Conservation (phyloP, 2,888 invertebrate genomes). For the Mycalesis mineus region DNA sequence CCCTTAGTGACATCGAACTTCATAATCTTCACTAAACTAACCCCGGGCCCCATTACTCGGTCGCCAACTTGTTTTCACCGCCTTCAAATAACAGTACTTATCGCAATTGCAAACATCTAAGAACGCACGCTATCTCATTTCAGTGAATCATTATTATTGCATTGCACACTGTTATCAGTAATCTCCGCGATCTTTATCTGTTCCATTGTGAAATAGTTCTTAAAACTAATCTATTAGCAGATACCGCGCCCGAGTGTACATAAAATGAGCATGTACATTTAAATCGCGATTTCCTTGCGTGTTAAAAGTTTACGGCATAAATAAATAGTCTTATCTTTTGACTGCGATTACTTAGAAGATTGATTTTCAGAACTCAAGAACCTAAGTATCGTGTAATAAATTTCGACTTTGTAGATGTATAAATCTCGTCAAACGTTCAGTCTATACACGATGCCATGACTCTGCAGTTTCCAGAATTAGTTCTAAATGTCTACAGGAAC, state of each 20-base stretch:
- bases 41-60: neutral
- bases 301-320: too few relatives aligned
- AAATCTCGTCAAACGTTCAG: too few relatives aligned
- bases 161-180: slow-evolving; percentile 1
- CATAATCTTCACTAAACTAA: neutral
- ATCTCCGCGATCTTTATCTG: slow-evolving; percentile 12
- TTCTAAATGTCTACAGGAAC: too few relatives aligned
- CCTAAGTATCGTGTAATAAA: too few relatives aligned
- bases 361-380: too few relatives aligned
- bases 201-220: slow-evolving; percentile 7
- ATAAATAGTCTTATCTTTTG: too few relatives aligned
- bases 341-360: too few relatives aligned
- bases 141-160: slow-evolving; percentile 8
- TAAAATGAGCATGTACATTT: too few relatives aligned
- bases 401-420: too few relatives aligned
- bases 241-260: neutral
- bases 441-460: too few relatives aligned
- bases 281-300: too few relatives aligned
- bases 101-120: slow-evolving; percentile 20
- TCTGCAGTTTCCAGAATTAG: too few relatives aligned
- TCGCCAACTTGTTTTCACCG: neutral
- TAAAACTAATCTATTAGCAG: neutral
- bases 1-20: neutral
- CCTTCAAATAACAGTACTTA: slow-evolving; percentile 22
- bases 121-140: slow-evolving; percentile 17